A percentile compares a stretch with the other conserved stretches of the same genome.
These are phyloP conservation scores for Hemichromis elongatus DNA, from an alignment of 2,113 vertebrate species.

Conservation along the genomic window DNA sequence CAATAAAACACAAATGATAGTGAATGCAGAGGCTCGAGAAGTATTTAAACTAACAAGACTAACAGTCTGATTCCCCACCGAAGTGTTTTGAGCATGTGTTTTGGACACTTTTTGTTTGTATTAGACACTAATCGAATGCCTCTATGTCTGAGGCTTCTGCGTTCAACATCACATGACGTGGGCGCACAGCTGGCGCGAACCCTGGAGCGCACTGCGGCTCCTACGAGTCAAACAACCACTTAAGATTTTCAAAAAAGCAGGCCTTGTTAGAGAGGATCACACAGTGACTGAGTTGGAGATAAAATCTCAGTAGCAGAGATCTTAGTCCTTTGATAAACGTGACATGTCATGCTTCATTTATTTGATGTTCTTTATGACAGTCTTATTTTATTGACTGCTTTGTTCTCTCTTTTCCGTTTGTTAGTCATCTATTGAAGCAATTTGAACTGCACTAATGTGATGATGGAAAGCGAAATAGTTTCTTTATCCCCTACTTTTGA, in stretches of 20 bases:
- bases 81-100: neutral
- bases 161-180: conserved; percentile 53
- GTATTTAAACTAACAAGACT: neutral
- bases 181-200: conserved; percentile 46
- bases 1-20: neutral
- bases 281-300: neutral
- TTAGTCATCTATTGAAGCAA: neutral
- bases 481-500: neutral
- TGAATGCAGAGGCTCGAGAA: neutral
- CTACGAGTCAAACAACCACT: neutral
- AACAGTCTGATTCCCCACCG: neutral
- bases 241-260: neutral
- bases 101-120: neutral
- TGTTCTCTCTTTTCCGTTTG: neutral
- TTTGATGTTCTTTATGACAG: neutral
- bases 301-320: neutral
- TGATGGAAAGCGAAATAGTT: neutral
- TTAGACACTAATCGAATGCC: neutral
- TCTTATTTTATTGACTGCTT: neutral
- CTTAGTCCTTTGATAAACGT: neutral
- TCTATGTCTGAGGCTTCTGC: neutral
- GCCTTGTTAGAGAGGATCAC: neutral
- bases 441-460: neutral
- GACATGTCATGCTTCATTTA: neutral
- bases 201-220: neutral